Conservation (phyloP, 1,140 invertebrate species). For the Lepidurus packardi region DNA sequence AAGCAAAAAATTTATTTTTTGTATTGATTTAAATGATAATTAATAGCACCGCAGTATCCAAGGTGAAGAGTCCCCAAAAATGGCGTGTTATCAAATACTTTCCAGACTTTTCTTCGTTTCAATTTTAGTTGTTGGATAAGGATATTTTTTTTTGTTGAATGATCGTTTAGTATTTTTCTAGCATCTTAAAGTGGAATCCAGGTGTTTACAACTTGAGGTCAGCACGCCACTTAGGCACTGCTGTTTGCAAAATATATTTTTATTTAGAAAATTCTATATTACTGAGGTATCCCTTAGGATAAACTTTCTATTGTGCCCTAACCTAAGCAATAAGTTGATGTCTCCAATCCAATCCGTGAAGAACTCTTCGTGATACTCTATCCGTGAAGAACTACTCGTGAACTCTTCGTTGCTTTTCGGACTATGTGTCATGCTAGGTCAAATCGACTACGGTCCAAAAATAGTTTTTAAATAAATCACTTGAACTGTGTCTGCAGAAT, state of each 20-base stretch:
- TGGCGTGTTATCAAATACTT: too few species aligned
- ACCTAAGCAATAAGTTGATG: neutral
- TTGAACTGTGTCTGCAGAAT: neutral
- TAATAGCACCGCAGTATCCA: too few species aligned
- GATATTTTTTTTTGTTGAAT: neutral
- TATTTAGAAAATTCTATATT: neutral
- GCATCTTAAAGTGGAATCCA: constrained; percentile 59
- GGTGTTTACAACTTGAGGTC: constrained; percentile 57
- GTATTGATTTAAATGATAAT: too few species aligned
- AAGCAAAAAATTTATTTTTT: too few species aligned
- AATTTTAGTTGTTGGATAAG: neutral
- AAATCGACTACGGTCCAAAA: neutral
- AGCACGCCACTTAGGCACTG: constrained; percentile 50
- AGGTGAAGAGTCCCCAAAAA: too few species aligned
- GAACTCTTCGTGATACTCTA: too few species aligned
- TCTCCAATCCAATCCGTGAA: neutral
- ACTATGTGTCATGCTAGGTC: neutral
- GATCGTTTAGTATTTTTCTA: constrained; percentile 42
- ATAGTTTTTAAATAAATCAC: neutral
- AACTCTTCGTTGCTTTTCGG: neutral
- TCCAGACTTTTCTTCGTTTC: too few species aligned
- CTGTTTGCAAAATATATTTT: neutral
- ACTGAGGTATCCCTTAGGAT: neutral
- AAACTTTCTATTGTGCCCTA: neutral
- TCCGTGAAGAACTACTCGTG: too few species aligned